These are phyloP conservation scores for Stictonetta naevosa DNA, from an alignment of 2,113 vertebrate species.

Conservation along the genomic window DNA sequence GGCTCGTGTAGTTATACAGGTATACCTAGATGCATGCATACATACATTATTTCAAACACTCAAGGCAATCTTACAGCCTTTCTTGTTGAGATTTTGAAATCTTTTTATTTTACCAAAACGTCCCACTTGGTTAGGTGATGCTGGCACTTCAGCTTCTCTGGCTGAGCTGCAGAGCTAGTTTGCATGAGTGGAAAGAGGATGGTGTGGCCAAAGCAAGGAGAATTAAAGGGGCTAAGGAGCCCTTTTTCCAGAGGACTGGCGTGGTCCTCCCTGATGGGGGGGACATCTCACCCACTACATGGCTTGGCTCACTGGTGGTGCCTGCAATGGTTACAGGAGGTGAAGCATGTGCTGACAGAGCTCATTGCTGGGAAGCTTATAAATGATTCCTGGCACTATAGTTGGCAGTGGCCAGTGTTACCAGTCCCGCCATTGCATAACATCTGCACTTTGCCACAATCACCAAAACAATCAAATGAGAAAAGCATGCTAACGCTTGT, in stretches of 20 bases:
- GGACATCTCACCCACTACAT: background rate
- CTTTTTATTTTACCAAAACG: background rate
- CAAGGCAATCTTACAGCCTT: constrained; percentile 40
- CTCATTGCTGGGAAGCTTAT: constrained; percentile 53
- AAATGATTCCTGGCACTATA: constrained; percentile 52
- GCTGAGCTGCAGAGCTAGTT: background rate
- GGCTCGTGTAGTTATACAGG: constrained; percentile 53
- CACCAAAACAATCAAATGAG: constrained; percentile 41
- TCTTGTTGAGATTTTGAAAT: constrained; percentile 36
- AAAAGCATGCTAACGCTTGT: constrained; percentile 44
- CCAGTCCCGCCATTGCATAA: constrained; percentile 64
- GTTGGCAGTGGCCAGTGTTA: constrained; percentile 60
- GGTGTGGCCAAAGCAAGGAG: background rate
- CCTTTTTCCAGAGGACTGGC: background rate
- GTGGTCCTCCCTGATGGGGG: background rate
- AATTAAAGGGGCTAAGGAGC: background rate
- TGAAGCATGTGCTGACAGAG: constrained; percentile 69
- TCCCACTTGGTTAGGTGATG: background rate
- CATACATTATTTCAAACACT: constrained; percentile 63
- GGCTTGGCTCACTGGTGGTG: background rate
- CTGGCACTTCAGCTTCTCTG: background rate
- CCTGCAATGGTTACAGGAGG: constrained; percentile 27
- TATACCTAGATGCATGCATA: constrained; percentile 54
- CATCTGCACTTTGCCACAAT: constrained; percentile 49
- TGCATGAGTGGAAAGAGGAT: background rate